Evolutionary conservation across 2,113 vertebrate species (phyloP), one percentile per base, ranked within the genome.

Genomic region (Procavia capensis): DNA sequence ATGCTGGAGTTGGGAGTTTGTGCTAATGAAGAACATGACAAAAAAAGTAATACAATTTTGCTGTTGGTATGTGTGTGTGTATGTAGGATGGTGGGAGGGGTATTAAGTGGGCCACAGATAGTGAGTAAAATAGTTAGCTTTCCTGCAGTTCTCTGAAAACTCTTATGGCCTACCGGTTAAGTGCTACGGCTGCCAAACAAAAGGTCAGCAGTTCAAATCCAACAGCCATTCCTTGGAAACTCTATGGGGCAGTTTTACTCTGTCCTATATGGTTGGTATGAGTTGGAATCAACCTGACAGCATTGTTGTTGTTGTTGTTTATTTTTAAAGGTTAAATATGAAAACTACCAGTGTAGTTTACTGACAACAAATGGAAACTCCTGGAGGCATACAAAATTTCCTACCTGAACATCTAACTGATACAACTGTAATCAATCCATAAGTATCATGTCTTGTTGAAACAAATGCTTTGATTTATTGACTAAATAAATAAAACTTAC

Each of bases 361-460:
- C 24, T 70, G 64, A 17, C 25, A 70, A 59, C 74, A 61, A 9
- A 9, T 34, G 54, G 20, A 24, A 6, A 7, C 39, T 72, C 57
- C 83, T 83, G 68, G 31, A 8, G 81, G 34, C 63, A 3, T 81
- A 7, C n/a, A 27, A 70, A 79, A 75, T 27, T 11, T 43, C 50
- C 81, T 45, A 50, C 31, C 31, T 59, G 80, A 66, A 7, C 9
- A 17, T 68, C 29, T 5, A 24, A 6, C 17, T 5, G 45, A 61
- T 90, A 87, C 47, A 80, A 61, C 5, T 25, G 19, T n/a, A 79
- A 89, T 63, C n/a, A 70, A 87, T 19, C 43, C 45, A 80, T 68
- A 61, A 83, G 66, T 85, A 84, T 76, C 70, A 59, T 31, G 43
- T 79, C 54, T 96, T 88, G 25, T 95, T 63, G 76, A 82, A 96